Base-by-base conservation (phyloP, 1,140 invertebrate species). In the Drosophila kepulauana region DNA sequence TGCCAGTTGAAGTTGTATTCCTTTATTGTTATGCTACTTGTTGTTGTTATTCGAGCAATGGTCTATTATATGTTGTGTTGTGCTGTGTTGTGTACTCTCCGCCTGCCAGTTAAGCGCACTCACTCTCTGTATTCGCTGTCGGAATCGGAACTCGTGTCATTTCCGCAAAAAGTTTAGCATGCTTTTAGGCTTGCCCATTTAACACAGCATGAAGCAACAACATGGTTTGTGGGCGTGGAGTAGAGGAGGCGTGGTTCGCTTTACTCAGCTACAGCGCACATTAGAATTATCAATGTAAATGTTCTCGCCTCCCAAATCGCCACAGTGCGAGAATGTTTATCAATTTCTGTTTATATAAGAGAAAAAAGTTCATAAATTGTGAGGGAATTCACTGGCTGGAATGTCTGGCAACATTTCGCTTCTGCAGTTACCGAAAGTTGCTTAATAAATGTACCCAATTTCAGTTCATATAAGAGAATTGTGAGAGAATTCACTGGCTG, bases 101-200 rank as follows among this genome's bases (percentile, higher is more conserved):
- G 51, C 13, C 41, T 25, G 49, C 20, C 67, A 72, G 81, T 72
- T 64, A 68, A 76, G 71, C 72, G 79, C 71, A 56, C 56, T 58
- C 64, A 59, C 43, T 48, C 38, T 13, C 35, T 52, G 25, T 1
- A n/a, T 3, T 33, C 46, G 65, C 71, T 79, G 66, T 71, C 61
- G 73, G 82, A 79, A 79, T 78, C 84, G 84, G 84, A 88, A 88
- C 74, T 88, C 64, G 77, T 88, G 84, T 88, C 84, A 88, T 88
- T 88, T 88, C 85, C 85, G 80, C 77, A 76, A 71, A 87, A 78
- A 88, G 84, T 89, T 88, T 89, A 84, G 61, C 67, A 81, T 89
- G 84, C 85, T 88, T 84, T 88, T 88, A 84, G 84, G 80, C 77
- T 59, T 35, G 77, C 54, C 80, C 79, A 80, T 85, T 88, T 86